A percentile compares a stretch with the other conserved stretches of the same genome.
Evolutionary conservation across 2,113 vertebrate genomes (phyloP).

Genomic region (Cottus gobio): DNA sequence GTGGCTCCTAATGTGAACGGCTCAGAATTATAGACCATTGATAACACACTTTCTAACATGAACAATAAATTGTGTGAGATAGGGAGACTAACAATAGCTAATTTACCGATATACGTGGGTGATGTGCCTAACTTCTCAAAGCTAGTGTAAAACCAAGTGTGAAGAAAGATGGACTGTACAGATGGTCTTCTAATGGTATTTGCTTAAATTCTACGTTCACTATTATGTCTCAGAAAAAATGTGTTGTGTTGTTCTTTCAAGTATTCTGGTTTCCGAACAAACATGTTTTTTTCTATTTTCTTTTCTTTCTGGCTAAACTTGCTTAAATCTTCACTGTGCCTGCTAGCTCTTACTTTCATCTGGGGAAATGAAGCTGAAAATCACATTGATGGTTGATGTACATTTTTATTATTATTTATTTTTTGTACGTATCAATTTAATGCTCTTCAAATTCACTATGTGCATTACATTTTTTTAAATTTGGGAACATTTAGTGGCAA

Average conservation of each 20-base stretch:
- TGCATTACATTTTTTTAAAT: not conserved
- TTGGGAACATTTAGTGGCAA: not conserved
- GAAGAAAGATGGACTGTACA: conserved; percentile 30
- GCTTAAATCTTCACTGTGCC: not conserved
- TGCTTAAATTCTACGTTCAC: not conserved
- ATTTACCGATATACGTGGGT: conserved; percentile 27
- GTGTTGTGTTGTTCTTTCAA: conserved; percentile 12
- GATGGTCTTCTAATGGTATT: conserved; percentile 35
- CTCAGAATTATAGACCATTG: not conserved
- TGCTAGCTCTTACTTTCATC: not conserved
- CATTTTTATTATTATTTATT: not conserved
- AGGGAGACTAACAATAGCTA: conserved; percentile 28
- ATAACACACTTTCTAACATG: too few relatives aligned
- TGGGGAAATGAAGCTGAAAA: not conserved
- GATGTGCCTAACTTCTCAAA: conserved; percentile 23
- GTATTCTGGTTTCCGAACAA: not conserved
- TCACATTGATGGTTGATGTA: not conserved
- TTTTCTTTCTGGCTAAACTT: not conserved
- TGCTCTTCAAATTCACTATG: too few relatives aligned
- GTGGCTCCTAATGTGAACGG: not conserved
- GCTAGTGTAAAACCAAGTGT: conserved; percentile 38
- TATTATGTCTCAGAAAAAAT: conserved; percentile 20
- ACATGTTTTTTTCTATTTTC: not conserved
- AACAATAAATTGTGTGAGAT: conserved; percentile 14
- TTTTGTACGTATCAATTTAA: not conserved